Evolutionary conservation across 2,888 invertebrate genomes (phyloP), one percentile per base, ranked within the genome.

Genomic region (Actias luna): DNA sequence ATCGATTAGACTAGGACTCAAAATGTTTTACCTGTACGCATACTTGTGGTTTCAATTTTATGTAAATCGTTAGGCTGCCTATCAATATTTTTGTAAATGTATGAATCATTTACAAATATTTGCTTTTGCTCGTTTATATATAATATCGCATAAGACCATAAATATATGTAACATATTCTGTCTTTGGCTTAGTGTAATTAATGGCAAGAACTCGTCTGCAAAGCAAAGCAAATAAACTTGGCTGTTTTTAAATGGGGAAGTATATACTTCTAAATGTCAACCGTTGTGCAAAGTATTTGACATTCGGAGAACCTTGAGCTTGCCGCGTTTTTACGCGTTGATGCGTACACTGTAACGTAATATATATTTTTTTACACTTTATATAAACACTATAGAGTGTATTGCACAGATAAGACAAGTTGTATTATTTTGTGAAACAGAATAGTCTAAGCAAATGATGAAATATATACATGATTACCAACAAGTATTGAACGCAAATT

Each of bases 231-330:
- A 29, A 55, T n/a, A 55, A 55, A 29, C 29, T 55, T 7, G 29
- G 5, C 29, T 18, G 16, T 29, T 55, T 29, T 29, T 55, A 55
- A 55, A 55, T n/a, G 55, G 55, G 55, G 55, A 55, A 55, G 29
- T 55, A 12, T 50, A 50, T 25, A 22, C 46, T 29, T 55, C 7
- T 63, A 64, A 64, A 68, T 66, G 65, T 63, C 68, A 64, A 66
- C 58, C 57, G 42, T 60, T 61, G 61, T 29, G 55, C 31, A 63
- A 62, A 63, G 60, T 55, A 60, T 66, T 66, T 65, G 63, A 66
- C 66, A 68, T 68, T 66, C 62, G 65, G 58, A 63, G 65, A 60
- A 59, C 59, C 64, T 61, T 62, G 61, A 31, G 39, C 31, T 42
- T 62, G 22, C 31, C 39, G 39, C 62, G 62, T 64, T 64, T 62